Evolutionary conservation across 1,140 invertebrate genomes (phyloP), one percentile per base, ranked within the genome.

Genomic region (Spodoptera frugiperda): DNA sequence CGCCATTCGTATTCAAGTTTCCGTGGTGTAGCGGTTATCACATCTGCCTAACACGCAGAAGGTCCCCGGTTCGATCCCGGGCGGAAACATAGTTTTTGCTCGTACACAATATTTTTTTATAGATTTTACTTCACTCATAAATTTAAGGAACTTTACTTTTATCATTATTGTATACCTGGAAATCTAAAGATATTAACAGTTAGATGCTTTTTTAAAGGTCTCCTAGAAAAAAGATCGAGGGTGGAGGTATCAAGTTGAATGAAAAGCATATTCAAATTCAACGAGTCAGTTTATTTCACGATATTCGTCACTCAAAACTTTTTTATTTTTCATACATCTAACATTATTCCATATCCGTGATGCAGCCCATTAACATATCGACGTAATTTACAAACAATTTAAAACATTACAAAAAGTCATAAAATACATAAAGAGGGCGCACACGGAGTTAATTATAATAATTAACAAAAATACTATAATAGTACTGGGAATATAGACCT

Each of bases 31-130:
- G 79, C 79, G 79, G 79, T 81, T 81, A 81, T 79, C 78, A 79
- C 78, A 79, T 79, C 78, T 81, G 79, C 79, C 79, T 81, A 81
- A 81, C 79, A 81, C 79, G 79, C 79, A 81, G 79, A 81, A 81
- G 79, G 79, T 73, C 79, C 79, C 79, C 79, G 79, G 79, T 81
- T 81, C 79, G 79, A 81, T 81, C 79, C 79, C 79, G 79, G 79
- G 79, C 79, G 79, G 76, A 79, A 73, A 73, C 71, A 73, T 59
- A 73, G 15, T 21, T 73, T 73, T 73, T 71, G 25, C 25, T 25
- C 25, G 11, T 14, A 10, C 12, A 39, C 0, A 39, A 6, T 39
- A 39, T 33, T 33, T 33, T 30, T 33, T 33, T 33, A 39, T 6
- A 39, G 0, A 9, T 9, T 39, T 25, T 25, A 25, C 5, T 25